Evolutionary conservation across 2,113 vertebrate genomes (phyloP), one percentile per base, ranked within the genome.

Genomic region (Alligator mississippiensis): DNA sequence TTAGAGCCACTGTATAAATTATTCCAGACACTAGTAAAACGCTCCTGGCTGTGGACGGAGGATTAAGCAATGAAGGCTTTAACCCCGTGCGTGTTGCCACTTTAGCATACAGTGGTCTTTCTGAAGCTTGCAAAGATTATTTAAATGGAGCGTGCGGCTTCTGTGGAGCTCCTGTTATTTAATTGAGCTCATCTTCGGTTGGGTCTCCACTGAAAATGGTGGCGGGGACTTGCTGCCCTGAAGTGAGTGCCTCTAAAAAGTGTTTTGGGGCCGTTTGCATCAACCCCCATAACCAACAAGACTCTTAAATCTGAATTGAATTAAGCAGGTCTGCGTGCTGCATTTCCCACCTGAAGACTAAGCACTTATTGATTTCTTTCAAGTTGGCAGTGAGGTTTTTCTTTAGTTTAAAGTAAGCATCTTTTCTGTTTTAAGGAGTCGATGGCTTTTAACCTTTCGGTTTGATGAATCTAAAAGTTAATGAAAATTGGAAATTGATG

Each of bases 341-440:
- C 93, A 95, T 97, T 97, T 96, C 90, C n/a, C 77, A 92, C 82
- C 84, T 95, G 81, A 62, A 84, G 92, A 25, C 28, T 66, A 93
- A 90, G 85, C 77, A 75, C 92, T 91, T 96, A 86, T 90, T 94
- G 92, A 93, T 95, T 90, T 38, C 28, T 91, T 75, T 54, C 80
- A 92, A 90, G 78, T 82, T 94, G 78, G 47, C 77, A 19, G 84
- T 74, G 95, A 93, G 30, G 21, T 93, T 94, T 95, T 83, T 54
- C 62, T 84, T 91, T 62, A 88, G 88, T 97, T 90, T 86, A 91
- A 90, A n/a, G 75, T 62, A 94, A 94, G 66, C 59, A 57, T 18
- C 92, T 89, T 91, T 95, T 90, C 81, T 93, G 34, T 85, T 87
- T 93, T 77, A 55, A 82, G 77, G 55, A 47, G 3, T 25, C 22